Percentiles rank a stretch among this genome's conserved stretches.
phyloP scores from a whole-genome alignment of 2,113 vertebrate genomes.

The Hipposideros armiger region DNA sequence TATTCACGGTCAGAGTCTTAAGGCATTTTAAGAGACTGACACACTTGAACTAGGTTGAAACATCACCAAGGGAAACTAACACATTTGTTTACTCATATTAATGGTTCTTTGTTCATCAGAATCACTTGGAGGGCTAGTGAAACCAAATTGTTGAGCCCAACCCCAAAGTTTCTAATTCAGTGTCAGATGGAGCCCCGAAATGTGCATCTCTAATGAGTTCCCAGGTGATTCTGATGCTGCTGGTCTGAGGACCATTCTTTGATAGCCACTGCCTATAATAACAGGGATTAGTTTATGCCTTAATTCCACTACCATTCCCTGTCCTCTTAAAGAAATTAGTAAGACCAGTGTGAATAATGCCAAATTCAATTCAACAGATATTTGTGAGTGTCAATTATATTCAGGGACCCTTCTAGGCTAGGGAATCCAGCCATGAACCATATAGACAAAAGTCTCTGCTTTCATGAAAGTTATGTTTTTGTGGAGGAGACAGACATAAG shows the following conservation, averaged over 20 bases:
- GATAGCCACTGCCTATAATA: neutral
- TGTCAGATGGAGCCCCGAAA: neutral
- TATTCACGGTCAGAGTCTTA: neutral
- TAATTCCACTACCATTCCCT: neutral
- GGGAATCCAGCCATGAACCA: neutral
- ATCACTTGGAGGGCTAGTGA: neutral
- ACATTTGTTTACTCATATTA: neutral
- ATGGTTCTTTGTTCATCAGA: neutral
- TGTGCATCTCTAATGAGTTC: neutral
- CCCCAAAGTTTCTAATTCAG: neutral
- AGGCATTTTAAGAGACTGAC: neutral
- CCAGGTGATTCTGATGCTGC: neutral
- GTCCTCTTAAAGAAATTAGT: neutral
- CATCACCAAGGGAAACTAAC: neutral
- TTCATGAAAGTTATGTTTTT: neutral
- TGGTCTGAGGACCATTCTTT: neutral
- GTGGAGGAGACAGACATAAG: neutral
- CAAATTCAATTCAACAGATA: neutral
- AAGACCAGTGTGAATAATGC: neutral
- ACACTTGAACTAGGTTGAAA: neutral
- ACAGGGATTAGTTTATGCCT: neutral
- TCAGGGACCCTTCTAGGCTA: neutral
- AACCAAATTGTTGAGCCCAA: neutral
- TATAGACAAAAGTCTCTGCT: neutral
- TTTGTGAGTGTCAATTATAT: neutral